Evolutionary conservation across 2,888 invertebrate species (phyloP), one percentile per base, ranked within the genome.

Genomic region (Hydriomena furcata): DNA sequence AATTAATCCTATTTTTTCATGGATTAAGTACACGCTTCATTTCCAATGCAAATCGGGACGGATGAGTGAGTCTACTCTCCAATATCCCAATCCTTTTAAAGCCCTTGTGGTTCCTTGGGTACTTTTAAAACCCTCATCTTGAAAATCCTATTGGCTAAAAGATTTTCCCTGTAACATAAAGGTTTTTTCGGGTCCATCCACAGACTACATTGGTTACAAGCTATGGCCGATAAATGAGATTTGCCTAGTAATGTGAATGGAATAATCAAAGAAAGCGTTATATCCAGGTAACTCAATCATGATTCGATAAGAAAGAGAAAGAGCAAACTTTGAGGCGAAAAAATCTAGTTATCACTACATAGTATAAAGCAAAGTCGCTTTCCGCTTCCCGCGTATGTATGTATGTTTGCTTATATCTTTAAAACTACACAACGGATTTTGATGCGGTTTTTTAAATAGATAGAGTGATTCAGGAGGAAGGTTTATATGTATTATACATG

Each of bases 161-260:
- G 66, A 68, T 65, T 73, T 71, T 69, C 52, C 66, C 59, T 73
- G 68, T 74, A 60, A 36, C 41, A 56, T 50, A 62, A 69, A 66
- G 63, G 64, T 59, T 68, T 64, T 63, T 64, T 62, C 45, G 54
- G 65, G 48, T 30, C 8, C 52, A 36, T 53, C 10, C 30, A 30
- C 28, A 13, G 36, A 30, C 17, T 13, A 17, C 10, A 7, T 7
- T 17, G 17, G 13, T 31, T 13, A 31, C 12, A 12, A 12, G 7
- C 31, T 13, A 30, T 30, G 13, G 13, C 12, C 13, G 17, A 17
- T 17, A 17, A 17, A 17, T 17, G 2, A 17, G 17, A n/a, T n/a
- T n/a, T 17, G 4, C 17, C 17, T 3, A 4, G 17, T 17, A 17
- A 17, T 4, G 4, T 17, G 17, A 17, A 17, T 3, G 17, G 4